Conservation (phyloP, 2,113 vertebrate genomes). For the Anoplopoma fimbria region DNA sequence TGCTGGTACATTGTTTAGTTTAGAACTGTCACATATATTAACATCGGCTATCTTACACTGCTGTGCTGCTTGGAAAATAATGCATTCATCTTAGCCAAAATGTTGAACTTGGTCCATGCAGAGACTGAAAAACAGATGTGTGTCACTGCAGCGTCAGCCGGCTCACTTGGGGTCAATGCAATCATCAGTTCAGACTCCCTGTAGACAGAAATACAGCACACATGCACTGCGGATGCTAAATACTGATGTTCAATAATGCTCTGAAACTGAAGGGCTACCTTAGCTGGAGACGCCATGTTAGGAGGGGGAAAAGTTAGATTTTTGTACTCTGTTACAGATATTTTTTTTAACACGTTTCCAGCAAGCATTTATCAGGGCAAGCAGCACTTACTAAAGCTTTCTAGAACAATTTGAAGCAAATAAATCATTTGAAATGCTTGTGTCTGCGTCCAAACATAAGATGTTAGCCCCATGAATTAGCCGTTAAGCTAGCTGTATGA, state of each 20-base stretch:
- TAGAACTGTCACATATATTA: constrained; percentile 50
- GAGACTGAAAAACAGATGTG: constrained; percentile 42
- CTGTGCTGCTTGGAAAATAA: constrained; percentile 34
- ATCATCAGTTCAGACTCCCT: constrained; percentile 37
- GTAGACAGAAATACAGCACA: constrained; percentile 43
- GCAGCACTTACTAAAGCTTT: not conserved
- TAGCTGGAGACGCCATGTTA: not conserved
- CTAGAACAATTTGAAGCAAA: not conserved
- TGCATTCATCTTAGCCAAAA: constrained; percentile 58
- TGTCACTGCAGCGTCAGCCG: constrained; percentile 27
- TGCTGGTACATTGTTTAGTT: constrained; percentile 40
- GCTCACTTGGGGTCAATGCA: constrained; percentile 36
- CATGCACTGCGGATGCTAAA: constrained; percentile 22
- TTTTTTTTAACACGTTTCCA: no score
- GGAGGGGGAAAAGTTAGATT: no score
- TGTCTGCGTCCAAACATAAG: not conserved
- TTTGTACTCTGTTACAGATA: no score
- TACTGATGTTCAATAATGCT: constrained; percentile 23
- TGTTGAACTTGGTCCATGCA: constrained; percentile 40
- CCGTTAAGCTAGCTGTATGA: not conserved
- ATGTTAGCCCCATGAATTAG: not conserved
- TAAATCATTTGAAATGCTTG: not conserved
- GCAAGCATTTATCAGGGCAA: no score
- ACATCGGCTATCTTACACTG: constrained; percentile 36
- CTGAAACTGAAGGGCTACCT: not conserved